Percentiles rank a stretch among this genome's conserved stretches.
Conservation (phyloP, 1,140 invertebrate genomes). For the Pectinophora gossypiella region DNA sequence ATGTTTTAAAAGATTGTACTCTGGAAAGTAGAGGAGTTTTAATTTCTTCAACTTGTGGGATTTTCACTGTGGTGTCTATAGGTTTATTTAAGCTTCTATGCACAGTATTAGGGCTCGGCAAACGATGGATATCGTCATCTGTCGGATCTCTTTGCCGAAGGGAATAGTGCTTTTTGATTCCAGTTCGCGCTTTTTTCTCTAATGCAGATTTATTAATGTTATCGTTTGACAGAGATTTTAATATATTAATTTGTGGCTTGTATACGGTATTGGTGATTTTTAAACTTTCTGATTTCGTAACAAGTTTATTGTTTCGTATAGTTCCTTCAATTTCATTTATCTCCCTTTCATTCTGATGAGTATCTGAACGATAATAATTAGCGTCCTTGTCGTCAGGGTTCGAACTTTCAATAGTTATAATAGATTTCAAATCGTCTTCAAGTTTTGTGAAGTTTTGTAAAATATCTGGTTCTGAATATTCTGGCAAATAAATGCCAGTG, state of each 20-base stretch:
- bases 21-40: slow-evolving; percentile 52
- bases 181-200: slow-evolving; percentile 42
- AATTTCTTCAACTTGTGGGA: slow-evolving; percentile 36
- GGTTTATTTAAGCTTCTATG: slow-evolving; percentile 35
- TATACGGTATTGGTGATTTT: slow-evolving; percentile 37
- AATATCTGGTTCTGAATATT: slow-evolving; percentile 39
- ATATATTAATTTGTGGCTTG: slow-evolving; percentile 44
- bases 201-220: slow-evolving; percentile 44
- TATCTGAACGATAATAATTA: slow-evolving; percentile 45
- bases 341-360: slow-evolving; percentile 70
- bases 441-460: slow-evolving; percentile 56
- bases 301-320: slow-evolving; percentile 64
- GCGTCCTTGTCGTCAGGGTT: slow-evolving; percentile 49
- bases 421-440: slow-evolving; percentile 67
- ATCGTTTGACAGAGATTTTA: slow-evolving; percentile 59
- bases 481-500: slow-evolving; percentile 28
- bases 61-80: slow-evolving; percentile 19
- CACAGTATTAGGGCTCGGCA: slow-evolving; percentile 54
- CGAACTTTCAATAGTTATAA: slow-evolving; percentile 62
- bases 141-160: slow-evolving; percentile 67
- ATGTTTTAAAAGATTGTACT: slow-evolving; percentile 67
- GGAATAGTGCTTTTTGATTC: slow-evolving; percentile 71
- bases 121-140: slow-evolving; percentile 41
- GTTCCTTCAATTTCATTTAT: slow-evolving; percentile 71
- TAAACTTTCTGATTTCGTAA: slow-evolving; percentile 64